phyloP scores from a whole-genome alignment of 2,797 vertebrate genomes.

The Aselliscus stoliczkanus region DNA sequence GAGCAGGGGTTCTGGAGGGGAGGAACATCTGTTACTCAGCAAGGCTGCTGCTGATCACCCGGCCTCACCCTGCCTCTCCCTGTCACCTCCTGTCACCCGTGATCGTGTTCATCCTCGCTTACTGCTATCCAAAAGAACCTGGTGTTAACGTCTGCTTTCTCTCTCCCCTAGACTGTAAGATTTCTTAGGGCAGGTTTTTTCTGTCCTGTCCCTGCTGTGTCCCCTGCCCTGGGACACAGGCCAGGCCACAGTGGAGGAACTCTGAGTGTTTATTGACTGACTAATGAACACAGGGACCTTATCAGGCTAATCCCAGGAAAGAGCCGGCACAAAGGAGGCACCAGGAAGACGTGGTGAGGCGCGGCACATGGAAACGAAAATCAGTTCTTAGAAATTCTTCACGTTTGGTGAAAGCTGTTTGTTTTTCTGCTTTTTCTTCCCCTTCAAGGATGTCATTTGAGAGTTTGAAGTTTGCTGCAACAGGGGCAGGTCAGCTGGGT shows the following conservation, averaged over 20 bases:
- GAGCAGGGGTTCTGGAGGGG: neutral
- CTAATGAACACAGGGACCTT: neutral
- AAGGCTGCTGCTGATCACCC: neutral
- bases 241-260: neutral
- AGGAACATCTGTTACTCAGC: neutral
- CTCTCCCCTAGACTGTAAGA: too few species aligned
- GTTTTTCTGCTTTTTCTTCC: neutral
- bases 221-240: neutral
- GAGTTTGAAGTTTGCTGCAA: neutral
- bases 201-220: neutral
- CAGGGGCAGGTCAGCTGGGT: neutral
- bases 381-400: neutral
- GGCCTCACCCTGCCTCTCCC: fast-evolving
- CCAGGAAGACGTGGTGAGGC: neutral
- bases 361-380: neutral
- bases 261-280: constrained; percentile 4
- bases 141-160: neutral
- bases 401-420: neutral
- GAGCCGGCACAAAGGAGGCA: neutral
- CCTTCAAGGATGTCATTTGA: neutral
- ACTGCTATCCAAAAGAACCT: neutral
- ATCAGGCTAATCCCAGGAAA: neutral
- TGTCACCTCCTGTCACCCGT: fast-evolving
- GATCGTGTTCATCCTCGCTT: too few species aligned
- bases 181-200: neutral